Percentiles rank a stretch among this genome's conserved stretches.
These are phyloP conservation scores for Linnaemya vulpina DNA, from an alignment of 2,888 invertebrate genomes.

Conservation along the genomic window DNA sequence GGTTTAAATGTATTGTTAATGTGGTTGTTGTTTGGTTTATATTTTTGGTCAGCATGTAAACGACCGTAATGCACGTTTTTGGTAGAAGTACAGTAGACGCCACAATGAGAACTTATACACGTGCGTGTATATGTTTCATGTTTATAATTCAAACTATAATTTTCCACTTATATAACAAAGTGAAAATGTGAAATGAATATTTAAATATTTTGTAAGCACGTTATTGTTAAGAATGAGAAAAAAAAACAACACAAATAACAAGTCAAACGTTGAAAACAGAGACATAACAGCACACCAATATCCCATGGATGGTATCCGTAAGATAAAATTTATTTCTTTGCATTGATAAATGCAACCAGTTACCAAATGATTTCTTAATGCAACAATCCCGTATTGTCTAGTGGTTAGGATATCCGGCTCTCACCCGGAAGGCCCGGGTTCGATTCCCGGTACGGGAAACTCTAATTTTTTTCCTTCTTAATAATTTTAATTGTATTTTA, in stretches of 20 bases:
- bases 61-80: constrained; percentile 62
- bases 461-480: constrained; percentile 14
- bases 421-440: constrained; percentile 88
- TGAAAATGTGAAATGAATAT: constrained; percentile 72
- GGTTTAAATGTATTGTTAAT: constrained; percentile 32
- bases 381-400: constrained; percentile 82
- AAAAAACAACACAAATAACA: background rate
- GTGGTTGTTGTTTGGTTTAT: constrained; percentile 4
- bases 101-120: constrained; percentile 35
- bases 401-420: constrained; percentile 84
- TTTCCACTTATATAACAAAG: constrained; percentile 74
- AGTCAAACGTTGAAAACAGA: background rate
- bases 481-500: constrained; percentile 9
- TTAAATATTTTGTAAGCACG: constrained; percentile 69
- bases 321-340: too few relatives aligned
- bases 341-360: too few relatives aligned
- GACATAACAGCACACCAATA: background rate
- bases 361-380: too few relatives aligned
- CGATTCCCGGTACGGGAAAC: constrained; percentile 94
- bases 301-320: background rate
- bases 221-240: constrained; percentile 24
- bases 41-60: constrained; percentile 65
- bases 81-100: constrained; percentile 49
- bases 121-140: constrained; percentile 13
- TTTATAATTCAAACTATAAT: constrained; percentile 67